phyloP scores from a whole-genome alignment of 2,113 vertebrate genomes.

The Cavia aperea region DNA sequence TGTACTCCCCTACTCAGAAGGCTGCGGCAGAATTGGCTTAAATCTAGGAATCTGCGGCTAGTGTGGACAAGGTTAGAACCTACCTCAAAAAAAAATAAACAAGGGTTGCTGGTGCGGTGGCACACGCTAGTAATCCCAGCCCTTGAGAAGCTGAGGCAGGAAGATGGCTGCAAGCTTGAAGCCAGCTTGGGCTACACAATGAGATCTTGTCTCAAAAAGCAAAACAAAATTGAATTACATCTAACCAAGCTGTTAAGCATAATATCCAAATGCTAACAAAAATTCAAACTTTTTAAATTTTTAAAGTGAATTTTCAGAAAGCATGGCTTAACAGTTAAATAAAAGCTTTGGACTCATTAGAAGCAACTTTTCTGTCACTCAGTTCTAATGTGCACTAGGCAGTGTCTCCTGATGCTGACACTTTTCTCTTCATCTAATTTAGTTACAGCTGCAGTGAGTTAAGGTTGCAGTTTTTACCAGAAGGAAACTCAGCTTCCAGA shows the following conservation, averaged over 20 bases:
- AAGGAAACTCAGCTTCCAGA: not conserved
- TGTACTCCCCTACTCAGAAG: not conserved
- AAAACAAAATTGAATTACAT: not conserved
- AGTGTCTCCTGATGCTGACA: not conserved
- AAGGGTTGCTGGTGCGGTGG: not conserved
- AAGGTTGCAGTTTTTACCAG: not conserved
- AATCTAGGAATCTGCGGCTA: not conserved
- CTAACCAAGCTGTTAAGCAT: not conserved
- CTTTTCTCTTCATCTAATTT: not conserved
- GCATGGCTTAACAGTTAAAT: not conserved
- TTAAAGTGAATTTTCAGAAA: not conserved
- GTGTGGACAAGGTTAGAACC: not conserved
- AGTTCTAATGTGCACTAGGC: not conserved
- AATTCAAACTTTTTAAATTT: not conserved
- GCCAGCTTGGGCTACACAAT: not conserved
- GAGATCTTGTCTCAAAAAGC: not conserved
- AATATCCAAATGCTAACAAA: not conserved
- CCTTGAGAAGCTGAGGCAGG: too few species aligned
- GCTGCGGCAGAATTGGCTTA: not conserved
- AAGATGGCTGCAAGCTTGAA: not conserved
- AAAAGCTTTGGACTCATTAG: not conserved
- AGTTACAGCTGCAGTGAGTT: not conserved
- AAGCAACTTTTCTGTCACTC: not conserved
- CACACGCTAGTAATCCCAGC: not conserved
- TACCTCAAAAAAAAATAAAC: not conserved